Base-by-base conservation (phyloP, 1,140 invertebrate genomes). In the Aphaenogaster ashmeadi region DNA sequence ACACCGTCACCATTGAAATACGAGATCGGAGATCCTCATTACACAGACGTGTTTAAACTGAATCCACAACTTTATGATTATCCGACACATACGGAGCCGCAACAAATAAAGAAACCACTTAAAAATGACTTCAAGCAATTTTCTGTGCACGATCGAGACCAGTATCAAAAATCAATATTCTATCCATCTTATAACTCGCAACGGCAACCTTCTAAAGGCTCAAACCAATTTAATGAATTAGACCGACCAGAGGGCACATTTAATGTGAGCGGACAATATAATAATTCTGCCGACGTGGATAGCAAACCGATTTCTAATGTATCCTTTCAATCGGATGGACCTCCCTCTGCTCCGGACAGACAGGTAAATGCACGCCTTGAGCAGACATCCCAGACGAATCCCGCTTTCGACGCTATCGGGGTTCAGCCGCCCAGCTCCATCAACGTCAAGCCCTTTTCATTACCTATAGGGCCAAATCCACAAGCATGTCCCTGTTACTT, bases 401-500 rank as follows among this genome's bases (percentile, higher is more conserved):
- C 81, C 56, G 85, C 36, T 36, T n/a, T 93, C 18, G 60, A 87
- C 3, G 90, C 92, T 13, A 91, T 91, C 9, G 90, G 93, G 21
- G 90, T 93, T 58, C 93, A 94, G 21, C 93, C 94, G 52, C 92
- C 93, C 52, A 78, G 67, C 33, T 89, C 88, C 56, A 89, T 84
- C 58, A 88, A 89, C 41, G 79, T 90, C 33, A 93, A 93, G 56
- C 91, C 93, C 78, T 92, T 93, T 47, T 75, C 94, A 27, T 75
- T 93, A 38, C 91, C 93, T 36, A 33, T 94, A 74, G 92, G 92
- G 62, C 91, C 93, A 71, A 91, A 93, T 52, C 91, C 94, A 2
- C 75, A 92, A 77, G 89, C 91, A 36, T 94, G 93, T 90, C 94
- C 94, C 13, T 94, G 94, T 64, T 94, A 94, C 41, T 77, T 94